Conservation (phyloP, 2,797 vertebrate genomes). For the Sebastes itinus region DNA sequence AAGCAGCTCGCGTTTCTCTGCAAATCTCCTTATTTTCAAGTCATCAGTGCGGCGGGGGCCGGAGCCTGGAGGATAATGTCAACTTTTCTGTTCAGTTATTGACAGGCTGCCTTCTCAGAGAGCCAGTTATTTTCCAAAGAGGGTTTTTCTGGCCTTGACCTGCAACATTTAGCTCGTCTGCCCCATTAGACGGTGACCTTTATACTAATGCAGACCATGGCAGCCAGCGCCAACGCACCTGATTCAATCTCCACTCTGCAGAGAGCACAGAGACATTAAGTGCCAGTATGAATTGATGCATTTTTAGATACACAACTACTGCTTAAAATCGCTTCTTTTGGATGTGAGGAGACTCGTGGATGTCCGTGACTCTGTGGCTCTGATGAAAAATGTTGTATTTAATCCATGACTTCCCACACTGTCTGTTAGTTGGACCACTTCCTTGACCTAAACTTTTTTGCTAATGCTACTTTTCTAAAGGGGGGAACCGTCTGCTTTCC, state of each 20-base stretch:
- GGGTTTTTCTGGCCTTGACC: slow-evolving; percentile 54
- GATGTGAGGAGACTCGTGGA: neutral
- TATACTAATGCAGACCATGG: slow-evolving; percentile 34
- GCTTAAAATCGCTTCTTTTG: neutral
- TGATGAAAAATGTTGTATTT: neutral
- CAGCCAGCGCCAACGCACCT: slow-evolving; percentile 16
- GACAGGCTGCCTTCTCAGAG: slow-evolving; percentile 37
- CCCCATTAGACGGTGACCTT: slow-evolving; percentile 68
- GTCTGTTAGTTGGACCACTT: neutral
- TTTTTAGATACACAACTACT: slow-evolving; percentile 1
- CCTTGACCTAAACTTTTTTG: neutral
- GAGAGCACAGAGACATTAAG: slow-evolving; percentile 16
- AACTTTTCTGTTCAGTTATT: slow-evolving; percentile 40
- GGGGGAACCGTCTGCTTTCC: neutral
- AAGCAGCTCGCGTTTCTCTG: slow-evolving; percentile 33
- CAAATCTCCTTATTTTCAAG: slow-evolving; percentile 63
- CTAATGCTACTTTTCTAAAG: slow-evolving; percentile 7
- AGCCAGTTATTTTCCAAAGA: slow-evolving; percentile 29
- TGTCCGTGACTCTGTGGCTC: neutral
- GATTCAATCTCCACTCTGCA: slow-evolving; percentile 14
- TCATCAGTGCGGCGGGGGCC: slow-evolving; percentile 13
- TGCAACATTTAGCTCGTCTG: slow-evolving; percentile 57
- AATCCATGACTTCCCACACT: neutral
- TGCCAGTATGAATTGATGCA: neutral
- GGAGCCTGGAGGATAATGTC: slow-evolving; percentile 48